These are phyloP conservation scores for Gnathonemus longibarbis DNA, from an alignment of 2,113 vertebrate genomes.

Conservation along the genomic window DNA sequence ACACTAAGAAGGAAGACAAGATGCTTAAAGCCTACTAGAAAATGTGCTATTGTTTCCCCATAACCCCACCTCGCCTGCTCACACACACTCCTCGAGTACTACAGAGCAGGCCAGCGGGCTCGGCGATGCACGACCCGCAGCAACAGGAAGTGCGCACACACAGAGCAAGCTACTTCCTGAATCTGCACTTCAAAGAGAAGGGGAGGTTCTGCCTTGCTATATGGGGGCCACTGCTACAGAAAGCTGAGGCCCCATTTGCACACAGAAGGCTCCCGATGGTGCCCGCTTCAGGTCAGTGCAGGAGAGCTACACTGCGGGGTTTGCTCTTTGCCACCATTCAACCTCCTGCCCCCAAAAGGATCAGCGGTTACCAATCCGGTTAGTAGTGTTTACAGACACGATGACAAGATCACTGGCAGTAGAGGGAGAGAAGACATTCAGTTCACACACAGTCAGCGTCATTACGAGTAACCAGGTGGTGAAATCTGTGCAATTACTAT, in stretches of 20 bases:
- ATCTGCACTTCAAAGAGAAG: neutral
- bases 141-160: neutral
- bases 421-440: neutral
- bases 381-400: neutral
- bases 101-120: neutral
- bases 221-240: neutral
- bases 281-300: neutral
- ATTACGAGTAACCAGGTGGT: neutral
- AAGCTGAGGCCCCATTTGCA: neutral
- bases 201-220: neutral
- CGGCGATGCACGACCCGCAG: neutral
- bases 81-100: neutral
- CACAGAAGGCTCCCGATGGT: neutral
- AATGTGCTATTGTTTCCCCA: constrained; percentile 2
- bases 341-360: neutral
- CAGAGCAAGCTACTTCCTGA: neutral
- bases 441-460: neutral
- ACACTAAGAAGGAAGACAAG: neutral
- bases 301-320: neutral
- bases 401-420: neutral
- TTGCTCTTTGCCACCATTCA: neutral
- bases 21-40: neutral
- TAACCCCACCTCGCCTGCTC: neutral
- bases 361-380: neutral
- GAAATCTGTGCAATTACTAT: neutral